These are phyloP conservation scores for Ooceraea biroi DNA, from an alignment of 1,140 invertebrate genomes.

Conservation along the genomic window DNA sequence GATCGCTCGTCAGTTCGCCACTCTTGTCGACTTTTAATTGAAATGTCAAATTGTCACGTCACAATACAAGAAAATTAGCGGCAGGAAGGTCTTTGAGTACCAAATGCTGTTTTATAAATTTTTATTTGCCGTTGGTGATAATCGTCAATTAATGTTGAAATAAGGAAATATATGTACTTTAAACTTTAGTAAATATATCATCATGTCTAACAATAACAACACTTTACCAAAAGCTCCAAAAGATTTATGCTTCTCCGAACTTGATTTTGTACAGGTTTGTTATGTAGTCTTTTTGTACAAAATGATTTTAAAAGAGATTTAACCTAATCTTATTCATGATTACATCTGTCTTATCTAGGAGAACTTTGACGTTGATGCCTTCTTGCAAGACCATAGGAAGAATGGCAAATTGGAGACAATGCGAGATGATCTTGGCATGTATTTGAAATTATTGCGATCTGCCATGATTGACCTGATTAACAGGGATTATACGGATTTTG, in stretches of 20 bases:
- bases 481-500: slow-evolving; percentile 98
- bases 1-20: too few species aligned
- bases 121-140: not conserved
- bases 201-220: slow-evolving; percentile 80
- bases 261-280: slow-evolving; percentile 82
- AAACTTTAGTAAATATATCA: slow-evolving; percentile 36
- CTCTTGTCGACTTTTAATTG: not conserved
- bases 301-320: not conserved
- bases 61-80: not conserved
- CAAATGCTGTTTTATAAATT: not conserved
- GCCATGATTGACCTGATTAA: slow-evolving; percentile 99
- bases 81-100: not conserved
- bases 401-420: slow-evolving; percentile 93
- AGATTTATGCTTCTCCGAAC: slow-evolving; percentile 83
- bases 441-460: slow-evolving; percentile 95
- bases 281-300: not conserved
- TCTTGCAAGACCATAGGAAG: slow-evolving; percentile 94
- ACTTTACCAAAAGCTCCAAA: slow-evolving; percentile 83
- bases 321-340: slow-evolving; percentile 16
- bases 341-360: slow-evolving; percentile 86
- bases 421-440: slow-evolving; percentile 95
- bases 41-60: slow-evolving; percentile 25
- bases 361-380: slow-evolving; percentile 96
- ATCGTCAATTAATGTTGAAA: not conserved
- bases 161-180: not conserved